phyloP scores from a whole-genome alignment of 2,888 invertebrate genomes.

The Siphlonurus alternatus region DNA sequence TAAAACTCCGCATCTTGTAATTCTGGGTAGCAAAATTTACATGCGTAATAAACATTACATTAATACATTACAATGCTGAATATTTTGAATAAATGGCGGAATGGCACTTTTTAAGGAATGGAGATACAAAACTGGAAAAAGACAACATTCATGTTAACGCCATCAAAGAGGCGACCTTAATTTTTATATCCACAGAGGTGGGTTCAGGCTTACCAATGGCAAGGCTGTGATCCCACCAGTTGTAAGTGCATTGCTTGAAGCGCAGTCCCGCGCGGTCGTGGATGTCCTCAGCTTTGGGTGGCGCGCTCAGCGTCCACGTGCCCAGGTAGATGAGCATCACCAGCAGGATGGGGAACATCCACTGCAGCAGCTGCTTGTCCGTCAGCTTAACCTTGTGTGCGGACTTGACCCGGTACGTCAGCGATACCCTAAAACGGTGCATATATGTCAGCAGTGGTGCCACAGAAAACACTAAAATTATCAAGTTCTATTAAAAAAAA shows the following conservation, averaged over 20 bases:
- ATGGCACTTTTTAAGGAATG: too few relatives aligned
- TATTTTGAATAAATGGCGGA: too few relatives aligned
- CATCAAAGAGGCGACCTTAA: too few relatives aligned
- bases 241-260: slow-evolving; percentile 78
- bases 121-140: too few relatives aligned
- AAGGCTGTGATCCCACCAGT: slow-evolving; percentile 90
- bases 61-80: too few relatives aligned
- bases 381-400: slow-evolving; percentile 85
- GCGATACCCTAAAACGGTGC: slow-evolving; percentile 48
- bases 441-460: neutral
- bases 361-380: slow-evolving; percentile 79
- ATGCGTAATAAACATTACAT: too few relatives aligned
- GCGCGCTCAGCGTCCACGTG: slow-evolving; percentile 80
- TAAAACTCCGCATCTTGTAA: too few relatives aligned
- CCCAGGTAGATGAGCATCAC: slow-evolving; percentile 77
- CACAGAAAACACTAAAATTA: neutral
- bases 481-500: neutral
- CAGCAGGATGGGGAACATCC: slow-evolving; percentile 83
- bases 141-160: too few relatives aligned
- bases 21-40: too few relatives aligned
- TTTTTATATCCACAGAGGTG: too few relatives aligned
- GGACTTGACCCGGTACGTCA: slow-evolving; percentile 84
- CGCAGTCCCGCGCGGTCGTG: slow-evolving; percentile 56
- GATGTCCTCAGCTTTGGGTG: slow-evolving; percentile 66
- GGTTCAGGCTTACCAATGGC: slow-evolving; percentile 69